phyloP scores from a whole-genome alignment of 2,888 invertebrate genomes.

The Drosophila falleni region DNA sequence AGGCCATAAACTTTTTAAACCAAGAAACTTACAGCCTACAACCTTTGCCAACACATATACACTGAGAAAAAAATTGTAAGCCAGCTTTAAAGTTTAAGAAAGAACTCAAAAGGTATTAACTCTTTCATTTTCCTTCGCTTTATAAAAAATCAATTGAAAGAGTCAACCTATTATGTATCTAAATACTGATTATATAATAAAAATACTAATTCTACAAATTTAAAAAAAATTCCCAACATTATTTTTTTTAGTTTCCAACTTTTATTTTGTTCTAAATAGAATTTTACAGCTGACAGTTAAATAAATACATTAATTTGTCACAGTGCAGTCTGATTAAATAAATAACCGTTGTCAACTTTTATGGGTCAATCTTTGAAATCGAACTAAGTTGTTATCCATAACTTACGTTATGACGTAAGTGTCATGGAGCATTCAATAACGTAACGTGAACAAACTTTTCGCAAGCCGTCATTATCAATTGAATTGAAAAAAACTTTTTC shows the following conservation, averaged over 20 bases:
- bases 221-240: no score
- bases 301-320: background rate
- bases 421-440: slow-evolving; percentile 27
- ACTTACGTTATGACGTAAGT: slow-evolving; percentile 27
- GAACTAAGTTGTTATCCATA: slow-evolving; percentile 16
- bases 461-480: slow-evolving; percentile 18
- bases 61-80: slow-evolving; percentile 7
- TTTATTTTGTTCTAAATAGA: background rate
- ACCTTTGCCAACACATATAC: slow-evolving; percentile 19
- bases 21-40: slow-evolving; percentile 32
- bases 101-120: no score
- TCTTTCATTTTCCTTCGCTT: no score
- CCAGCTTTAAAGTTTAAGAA: no score
- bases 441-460: slow-evolving; percentile 12
- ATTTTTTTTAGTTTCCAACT: background rate
- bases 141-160: no score
- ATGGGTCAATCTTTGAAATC: slow-evolving; percentile 35
- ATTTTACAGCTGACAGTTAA: background rate
- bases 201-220: no score
- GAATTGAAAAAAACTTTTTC: slow-evolving; percentile 7
- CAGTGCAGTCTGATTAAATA: slow-evolving; percentile 15
- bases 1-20: slow-evolving; percentile 35
- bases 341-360: slow-evolving; percentile 27
- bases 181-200: no score
- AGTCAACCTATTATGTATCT: no score